phyloP scores from a whole-genome alignment of 2,888 invertebrate genomes.

The Marronus borbonicus region DNA sequence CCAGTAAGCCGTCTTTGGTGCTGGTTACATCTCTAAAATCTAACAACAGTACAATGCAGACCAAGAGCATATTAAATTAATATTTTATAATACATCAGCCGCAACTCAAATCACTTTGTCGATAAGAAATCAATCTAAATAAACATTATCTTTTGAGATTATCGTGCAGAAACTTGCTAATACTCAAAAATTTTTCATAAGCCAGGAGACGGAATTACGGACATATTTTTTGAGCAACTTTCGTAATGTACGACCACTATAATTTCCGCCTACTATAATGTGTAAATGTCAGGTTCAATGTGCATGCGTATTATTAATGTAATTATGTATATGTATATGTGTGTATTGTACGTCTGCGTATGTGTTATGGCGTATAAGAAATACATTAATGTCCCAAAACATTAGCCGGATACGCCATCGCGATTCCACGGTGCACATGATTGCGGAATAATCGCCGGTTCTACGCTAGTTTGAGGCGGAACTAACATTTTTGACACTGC shows the following conservation, averaged over 20 bases:
- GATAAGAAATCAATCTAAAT: too few species aligned
- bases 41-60: too few species aligned
- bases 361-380: conserved; percentile 10
- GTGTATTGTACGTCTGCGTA: background rate
- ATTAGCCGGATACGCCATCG: conserved; percentile 38
- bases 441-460: conserved; percentile 56
- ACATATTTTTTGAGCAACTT: background rate
- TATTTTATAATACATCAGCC: too few species aligned
- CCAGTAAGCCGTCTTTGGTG: too few species aligned
- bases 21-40: too few species aligned
- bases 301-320: conserved; percentile 37
- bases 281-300: conserved; percentile 33
- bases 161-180: too few species aligned
- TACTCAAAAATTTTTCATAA: too few species aligned
- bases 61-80: too few species aligned
- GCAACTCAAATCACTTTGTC: too few species aligned
- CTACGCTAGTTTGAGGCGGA: conserved; percentile 56
- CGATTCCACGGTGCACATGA: conserved; percentile 37
- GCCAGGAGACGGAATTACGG: background rate
- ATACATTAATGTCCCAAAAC: conserved; percentile 26
- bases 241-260: background rate
- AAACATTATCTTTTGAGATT: too few species aligned
- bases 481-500: conserved; percentile 56
- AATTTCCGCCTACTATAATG: conserved; percentile 30
- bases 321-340: conserved; percentile 14